phyloP scores from a whole-genome alignment of 2,888 invertebrate species.

The Tromatobia lineatoria region DNA sequence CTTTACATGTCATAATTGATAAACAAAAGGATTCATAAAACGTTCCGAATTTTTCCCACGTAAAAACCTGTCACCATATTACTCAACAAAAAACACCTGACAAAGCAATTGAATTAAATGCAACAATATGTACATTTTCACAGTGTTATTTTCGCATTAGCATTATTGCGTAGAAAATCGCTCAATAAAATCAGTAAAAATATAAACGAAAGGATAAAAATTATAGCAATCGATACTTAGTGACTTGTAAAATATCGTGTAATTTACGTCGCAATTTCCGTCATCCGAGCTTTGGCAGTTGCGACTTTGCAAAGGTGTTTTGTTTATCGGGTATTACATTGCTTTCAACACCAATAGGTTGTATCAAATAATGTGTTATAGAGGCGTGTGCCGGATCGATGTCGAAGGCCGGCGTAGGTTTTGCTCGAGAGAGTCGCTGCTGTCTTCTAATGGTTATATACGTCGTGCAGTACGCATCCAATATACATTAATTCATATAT shows the following conservation, averaged over 20 bases:
- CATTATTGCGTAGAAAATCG: too few species aligned
- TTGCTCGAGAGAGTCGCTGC: conserved; percentile 65
- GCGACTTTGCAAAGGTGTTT: conserved; percentile 49
- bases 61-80: too few species aligned
- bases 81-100: too few species aligned
- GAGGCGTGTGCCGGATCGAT: conserved; percentile 71
- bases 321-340: conserved; percentile 61
- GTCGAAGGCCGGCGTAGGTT: conserved; percentile 78
- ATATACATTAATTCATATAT: conserved; percentile 2
- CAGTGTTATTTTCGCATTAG: too few species aligned
- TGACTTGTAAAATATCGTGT: background rate
- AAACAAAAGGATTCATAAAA: too few species aligned
- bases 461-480: background rate
- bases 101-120: too few species aligned
- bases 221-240: too few species aligned
- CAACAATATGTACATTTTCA: too few species aligned
- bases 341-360: conserved; percentile 28
- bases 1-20: too few species aligned
- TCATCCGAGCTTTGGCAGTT: conserved; percentile 42
- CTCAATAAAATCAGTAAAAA: too few species aligned
- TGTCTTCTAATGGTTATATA: conserved; percentile 10
- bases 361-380: conserved; percentile 48
- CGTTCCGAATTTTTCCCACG: too few species aligned
- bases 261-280: conserved; percentile 51
- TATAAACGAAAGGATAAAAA: too few species aligned